These are phyloP conservation scores for Cariama cristata DNA, from an alignment of 2,113 vertebrate species.

Conservation along the genomic window DNA sequence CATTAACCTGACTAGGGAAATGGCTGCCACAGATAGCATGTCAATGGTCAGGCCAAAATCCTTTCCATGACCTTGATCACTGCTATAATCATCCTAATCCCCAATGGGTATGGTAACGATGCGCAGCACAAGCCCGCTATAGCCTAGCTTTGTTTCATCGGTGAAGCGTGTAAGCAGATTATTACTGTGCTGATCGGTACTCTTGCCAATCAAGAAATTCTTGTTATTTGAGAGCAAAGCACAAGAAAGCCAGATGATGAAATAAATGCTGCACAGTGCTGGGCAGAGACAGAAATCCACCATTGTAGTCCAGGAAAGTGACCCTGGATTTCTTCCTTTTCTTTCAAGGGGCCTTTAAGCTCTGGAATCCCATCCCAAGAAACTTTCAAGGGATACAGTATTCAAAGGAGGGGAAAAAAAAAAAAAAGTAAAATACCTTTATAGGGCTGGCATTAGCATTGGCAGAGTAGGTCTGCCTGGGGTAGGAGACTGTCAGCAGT, in stretches of 20 bases:
- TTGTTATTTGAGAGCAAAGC: background rate
- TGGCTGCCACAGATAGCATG: background rate
- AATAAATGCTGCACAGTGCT: background rate
- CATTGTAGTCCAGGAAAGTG: background rate
- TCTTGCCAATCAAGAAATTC: background rate
- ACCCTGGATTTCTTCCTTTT: background rate
- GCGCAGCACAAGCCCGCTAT: background rate
- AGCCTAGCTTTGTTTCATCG: background rate
- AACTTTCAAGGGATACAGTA: background rate
- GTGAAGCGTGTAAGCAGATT: conserved; percentile 23
- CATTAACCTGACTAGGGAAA: background rate
- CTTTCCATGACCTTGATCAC: background rate
- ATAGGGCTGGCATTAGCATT: background rate
- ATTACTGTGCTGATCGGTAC: background rate
- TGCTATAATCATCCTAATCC: background rate
- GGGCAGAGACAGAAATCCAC: background rate
- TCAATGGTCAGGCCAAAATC: conserved; percentile 10
- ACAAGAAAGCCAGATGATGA: background rate
- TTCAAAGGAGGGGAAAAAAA: background rate
- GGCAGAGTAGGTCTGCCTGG: background rate
- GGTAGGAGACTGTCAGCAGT: background rate
- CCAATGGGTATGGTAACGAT: background rate
- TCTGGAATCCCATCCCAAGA: background rate
- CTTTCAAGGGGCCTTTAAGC: background rate
- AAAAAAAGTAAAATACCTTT: background rate